phyloP scores from a whole-genome alignment of 1,140 invertebrate species.

The Bombus waltoni region DNA sequence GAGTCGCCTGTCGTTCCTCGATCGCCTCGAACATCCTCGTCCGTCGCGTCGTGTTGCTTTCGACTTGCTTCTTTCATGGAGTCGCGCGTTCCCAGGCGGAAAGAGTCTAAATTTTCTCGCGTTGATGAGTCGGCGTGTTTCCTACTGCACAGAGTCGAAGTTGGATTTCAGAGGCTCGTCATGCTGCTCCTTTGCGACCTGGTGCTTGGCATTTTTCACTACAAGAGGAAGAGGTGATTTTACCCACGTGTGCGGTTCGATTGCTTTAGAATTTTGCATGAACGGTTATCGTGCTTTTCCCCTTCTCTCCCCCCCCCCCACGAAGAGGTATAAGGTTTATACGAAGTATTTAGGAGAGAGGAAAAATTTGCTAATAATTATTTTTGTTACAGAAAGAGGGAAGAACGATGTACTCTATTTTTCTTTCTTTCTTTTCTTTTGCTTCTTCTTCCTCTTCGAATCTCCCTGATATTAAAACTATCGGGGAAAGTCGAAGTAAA shows the following conservation, averaged over 20 bases:
- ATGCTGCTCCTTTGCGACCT: conserved; percentile 73
- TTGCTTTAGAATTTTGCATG: background rate
- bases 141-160: too few relatives aligned
- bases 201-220: conserved; percentile 63
- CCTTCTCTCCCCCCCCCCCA: background rate
- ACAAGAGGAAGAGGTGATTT: conserved; percentile 67
- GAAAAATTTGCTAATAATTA: too few relatives aligned
- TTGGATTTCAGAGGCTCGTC: background rate
- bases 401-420: too few relatives aligned
- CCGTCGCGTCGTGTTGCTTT: background rate
- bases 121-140: background rate
- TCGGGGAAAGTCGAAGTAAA: too few relatives aligned
- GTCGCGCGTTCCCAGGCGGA: background rate
- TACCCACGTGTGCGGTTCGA: background rate
- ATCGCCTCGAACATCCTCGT: background rate
- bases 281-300: background rate
- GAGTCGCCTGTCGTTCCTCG: conserved; percentile 19
- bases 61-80: background rate
- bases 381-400: too few relatives aligned
- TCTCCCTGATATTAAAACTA: too few relatives aligned
- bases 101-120: background rate
- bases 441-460: too few relatives aligned
- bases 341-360: too few relatives aligned
- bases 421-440: too few relatives aligned
- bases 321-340: background rate